Evolutionary conservation across 2,797 vertebrate species (phyloP), one percentile per base, ranked within the genome.

Genomic region (Phoxinus dragarum): DNA sequence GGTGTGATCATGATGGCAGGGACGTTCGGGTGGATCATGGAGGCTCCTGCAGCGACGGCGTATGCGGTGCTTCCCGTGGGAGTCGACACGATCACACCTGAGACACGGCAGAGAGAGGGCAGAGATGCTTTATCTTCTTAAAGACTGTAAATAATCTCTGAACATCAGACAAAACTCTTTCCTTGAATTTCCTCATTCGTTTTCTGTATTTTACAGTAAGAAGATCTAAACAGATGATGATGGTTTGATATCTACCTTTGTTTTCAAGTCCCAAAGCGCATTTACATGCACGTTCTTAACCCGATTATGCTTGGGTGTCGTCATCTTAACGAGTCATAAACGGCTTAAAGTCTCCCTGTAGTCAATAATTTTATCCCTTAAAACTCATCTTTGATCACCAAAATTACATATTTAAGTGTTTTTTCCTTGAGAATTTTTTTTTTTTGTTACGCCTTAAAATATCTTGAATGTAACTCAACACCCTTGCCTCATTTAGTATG

Each of bases 1-100:
- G 96, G 96, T 0, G 96, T 96, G 90, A 96, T 95, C 95, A 96
- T 95, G 91, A 96, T 96, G 90, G 96, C 96, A 0, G 96, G 96
- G 0, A 96, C 96, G 1, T 96, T 96, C 17, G 96, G 96, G 88
- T 96, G 96, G 90, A 96, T 96, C 96, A 96, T 96, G 7, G 96
- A 96, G 78, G 96, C 96, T 44, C 96, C 96, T 0, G 96, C 96
- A 7, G 96, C 96, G 0, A 95, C 96, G 0, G 96, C 95, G 0
- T 96, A 96, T 0, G 96, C 96, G 0, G 96, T 96, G 91, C 96
- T 96, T 64, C 96, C 96, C 0, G 96, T 96, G 1, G 96, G 96
- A 0, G 96, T 96, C 86, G 96, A 96, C 85, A 96, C 95, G 0
- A 96, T 96, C 87, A 96, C 94, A 75, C 96, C 96, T 96, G 89